These are phyloP conservation scores for Rhinogobio ventralis DNA, from an alignment of 2,797 vertebrate species.

Conservation along the genomic window DNA sequence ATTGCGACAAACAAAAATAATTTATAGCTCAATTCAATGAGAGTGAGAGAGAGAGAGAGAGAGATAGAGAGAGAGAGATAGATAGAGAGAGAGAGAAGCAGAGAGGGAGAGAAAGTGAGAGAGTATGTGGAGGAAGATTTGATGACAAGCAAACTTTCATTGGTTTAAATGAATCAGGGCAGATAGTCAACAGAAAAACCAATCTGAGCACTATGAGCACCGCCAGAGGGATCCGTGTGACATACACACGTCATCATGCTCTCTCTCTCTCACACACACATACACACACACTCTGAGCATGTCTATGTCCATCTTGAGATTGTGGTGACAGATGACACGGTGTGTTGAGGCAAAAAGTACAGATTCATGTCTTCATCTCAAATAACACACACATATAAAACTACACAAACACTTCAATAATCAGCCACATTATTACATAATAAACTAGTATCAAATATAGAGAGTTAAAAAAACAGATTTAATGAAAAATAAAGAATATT, in stretches of 20 bases:
- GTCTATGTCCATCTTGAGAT: constrained; percentile 63
- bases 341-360: constrained; percentile 37
- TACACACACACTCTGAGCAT: constrained; percentile 32
- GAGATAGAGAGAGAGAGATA: neutral
- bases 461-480: neutral
- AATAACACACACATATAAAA: constrained; percentile 57
- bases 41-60: neutral
- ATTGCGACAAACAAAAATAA: neutral
- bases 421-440: constrained; percentile 36
- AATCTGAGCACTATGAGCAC: constrained; percentile 1
- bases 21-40: neutral
- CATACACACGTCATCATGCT: neutral
- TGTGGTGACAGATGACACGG: constrained; percentile 50
- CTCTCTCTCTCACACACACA: neutral
- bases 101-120: no score
- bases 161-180: constrained; percentile 16
- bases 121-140: neutral
- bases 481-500: neutral
- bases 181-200: constrained; percentile 3
- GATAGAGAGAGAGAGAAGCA: neutral
- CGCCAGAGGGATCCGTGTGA: constrained; percentile 5
- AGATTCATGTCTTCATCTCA: constrained; percentile 26
- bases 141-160: neutral
- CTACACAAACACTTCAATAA: constrained; percentile 54
- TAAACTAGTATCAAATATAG: constrained; percentile 4